Evolutionary conservation across 2,113 vertebrate genomes (phyloP).

Genomic region (Garra rufa): DNA sequence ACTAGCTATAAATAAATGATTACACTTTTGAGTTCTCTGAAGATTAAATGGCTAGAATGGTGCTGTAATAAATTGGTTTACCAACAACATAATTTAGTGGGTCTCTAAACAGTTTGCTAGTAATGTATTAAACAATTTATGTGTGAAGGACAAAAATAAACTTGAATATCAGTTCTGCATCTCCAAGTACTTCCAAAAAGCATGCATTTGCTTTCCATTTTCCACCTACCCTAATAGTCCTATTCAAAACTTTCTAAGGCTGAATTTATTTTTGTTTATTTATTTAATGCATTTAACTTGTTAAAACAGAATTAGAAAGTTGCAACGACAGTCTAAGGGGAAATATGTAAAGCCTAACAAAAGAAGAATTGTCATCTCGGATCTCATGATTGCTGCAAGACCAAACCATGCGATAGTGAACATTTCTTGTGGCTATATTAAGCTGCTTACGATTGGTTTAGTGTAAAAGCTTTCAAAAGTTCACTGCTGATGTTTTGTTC

Average conservation of each 20-base stretch:
- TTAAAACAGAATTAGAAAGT: neutral
- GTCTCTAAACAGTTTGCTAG: neutral
- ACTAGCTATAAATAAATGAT: no score
- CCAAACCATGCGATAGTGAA: neutral
- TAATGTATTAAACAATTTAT: no score
- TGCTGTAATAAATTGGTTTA: neutral
- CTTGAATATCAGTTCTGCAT: neutral
- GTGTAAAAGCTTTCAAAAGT: neutral
- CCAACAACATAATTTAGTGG: neutral
- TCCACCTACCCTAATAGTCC: neutral
- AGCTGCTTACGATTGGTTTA: neutral
- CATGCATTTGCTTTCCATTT: neutral
- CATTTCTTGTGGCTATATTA: neutral
- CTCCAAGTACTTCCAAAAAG: neutral
- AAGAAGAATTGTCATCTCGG: neutral
- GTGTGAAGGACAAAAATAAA: neutral
- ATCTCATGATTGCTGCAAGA: neutral
- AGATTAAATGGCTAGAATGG: neutral
- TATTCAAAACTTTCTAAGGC: neutral
- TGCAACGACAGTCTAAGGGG: neutral
- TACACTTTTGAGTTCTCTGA: no score
- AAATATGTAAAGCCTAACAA: neutral
- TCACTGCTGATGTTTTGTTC: constrained; percentile 9
- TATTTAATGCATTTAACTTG: neutral
- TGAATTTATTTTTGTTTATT: no score